Evolutionary conservation across 2,888 invertebrate genomes (phyloP), one percentile per base, ranked within the genome.

Genomic region (Nomada hirtipes): DNA sequence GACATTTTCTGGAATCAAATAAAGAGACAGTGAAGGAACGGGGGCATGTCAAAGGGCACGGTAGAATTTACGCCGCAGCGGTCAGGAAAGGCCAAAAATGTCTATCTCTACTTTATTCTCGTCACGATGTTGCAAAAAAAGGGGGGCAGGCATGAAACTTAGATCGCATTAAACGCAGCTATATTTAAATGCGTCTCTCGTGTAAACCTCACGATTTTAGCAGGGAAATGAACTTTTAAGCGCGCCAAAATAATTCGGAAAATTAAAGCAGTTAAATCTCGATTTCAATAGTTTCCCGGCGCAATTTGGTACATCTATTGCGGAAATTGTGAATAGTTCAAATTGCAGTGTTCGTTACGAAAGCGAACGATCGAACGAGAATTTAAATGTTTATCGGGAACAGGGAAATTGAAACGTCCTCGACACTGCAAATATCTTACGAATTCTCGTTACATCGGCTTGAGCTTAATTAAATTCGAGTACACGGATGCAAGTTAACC

Each of bases 361-460:
- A 67, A 53, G 4, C 36, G 10, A 44, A 2, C 18, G 36, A 50
- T 61, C 26, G 11, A 11, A 7, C 67, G 26, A 23, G 44, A 77
- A 23, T 65, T 52, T 9, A 29, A 52, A 42, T 42, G 52, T 60
- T 74, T 20, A 65, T 76, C 47, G 47, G 2, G 18, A 2, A 18
- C 18, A 4, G 42, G 15, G 59, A 52, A 74, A 52, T 60, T 20
- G 73, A 74, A 67, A 36, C 47, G 52, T 47, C 18, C 2, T 1
- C 10, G 44, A n/a, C 23, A 76, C 44, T 67, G 60, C 36, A 64
- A 72, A 36, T 52, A 59, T 42, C 47, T 47, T 53, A 42, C 55
- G 36, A 50, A 65, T 74, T 59, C 74, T 23, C 59, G 65, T 75
- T 77, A 75, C 75, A 53, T 20, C 52, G 20, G 9, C 20, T 3